phyloP scores from a whole-genome alignment of 2,113 vertebrate genomes.

The Ondatra zibethicus region DNA sequence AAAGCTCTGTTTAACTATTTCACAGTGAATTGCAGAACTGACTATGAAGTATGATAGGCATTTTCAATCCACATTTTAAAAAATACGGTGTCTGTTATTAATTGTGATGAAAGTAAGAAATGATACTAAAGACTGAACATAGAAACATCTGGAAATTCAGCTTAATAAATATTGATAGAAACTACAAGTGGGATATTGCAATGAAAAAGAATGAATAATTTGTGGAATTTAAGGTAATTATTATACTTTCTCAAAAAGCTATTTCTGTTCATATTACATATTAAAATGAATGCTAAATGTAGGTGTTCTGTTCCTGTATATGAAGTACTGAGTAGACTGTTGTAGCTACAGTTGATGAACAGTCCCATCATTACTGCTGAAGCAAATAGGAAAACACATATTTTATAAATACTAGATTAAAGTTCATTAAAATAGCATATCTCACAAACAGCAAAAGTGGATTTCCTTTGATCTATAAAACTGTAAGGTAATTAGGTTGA shows the following conservation, averaged over 20 bases:
- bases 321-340: conserved; percentile 54
- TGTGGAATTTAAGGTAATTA: conserved; percentile 61
- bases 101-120: conserved; percentile 59
- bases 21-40: conserved; percentile 76
- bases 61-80: conserved; percentile 81
- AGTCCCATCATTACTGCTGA: conserved; percentile 24
- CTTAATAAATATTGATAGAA: conserved; percentile 52
- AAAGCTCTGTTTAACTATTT: conserved; percentile 86
- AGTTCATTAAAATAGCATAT: conserved; percentile 28
- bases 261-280: conserved; percentile 44
- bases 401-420: conserved; percentile 63
- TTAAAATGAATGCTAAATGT: conserved; percentile 44
- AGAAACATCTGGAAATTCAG: conserved; percentile 62
- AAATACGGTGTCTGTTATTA: conserved; percentile 46
- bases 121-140: conserved; percentile 59
- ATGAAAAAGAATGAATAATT: conserved; percentile 38
- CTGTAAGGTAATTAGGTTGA: conserved; percentile 18
- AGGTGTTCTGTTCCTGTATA: conserved; percentile 26
- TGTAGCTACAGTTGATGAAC: conserved; percentile 4
- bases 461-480: conserved; percentile 33
- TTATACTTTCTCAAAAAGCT: conserved; percentile 56
- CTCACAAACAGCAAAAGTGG: conserved; percentile 12
- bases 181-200: background rate
- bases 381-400: conserved; percentile 38
- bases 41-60: conserved; percentile 80